Evolutionary conservation across 1,140 invertebrate species (phyloP).

Genomic region (Prorops nasuta): DNA sequence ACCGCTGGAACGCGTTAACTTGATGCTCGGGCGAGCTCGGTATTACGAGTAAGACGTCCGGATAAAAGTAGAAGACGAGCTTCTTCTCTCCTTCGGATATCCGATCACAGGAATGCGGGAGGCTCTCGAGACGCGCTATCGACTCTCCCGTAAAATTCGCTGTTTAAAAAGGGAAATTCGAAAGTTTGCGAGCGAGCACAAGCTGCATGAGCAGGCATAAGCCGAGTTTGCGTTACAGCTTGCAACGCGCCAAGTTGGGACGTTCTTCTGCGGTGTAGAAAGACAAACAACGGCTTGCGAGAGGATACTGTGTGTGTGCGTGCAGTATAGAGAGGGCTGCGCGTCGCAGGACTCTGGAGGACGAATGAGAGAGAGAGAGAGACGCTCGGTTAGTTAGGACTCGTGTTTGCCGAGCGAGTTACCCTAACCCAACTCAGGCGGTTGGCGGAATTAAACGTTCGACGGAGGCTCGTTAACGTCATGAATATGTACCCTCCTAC

Average conservation of each 20-base stretch:
- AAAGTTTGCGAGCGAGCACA: no score
- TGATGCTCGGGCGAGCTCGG: slow-evolving; percentile 18
- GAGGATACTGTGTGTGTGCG: not conserved
- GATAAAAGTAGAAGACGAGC: slow-evolving; percentile 24
- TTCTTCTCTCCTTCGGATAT: slow-evolving; percentile 35
- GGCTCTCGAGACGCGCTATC: slow-evolving; percentile 6
- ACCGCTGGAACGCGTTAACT: slow-evolving; percentile 38
- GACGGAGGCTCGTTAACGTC: slow-evolving; percentile 58
- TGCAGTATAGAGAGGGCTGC: slow-evolving; percentile 5
- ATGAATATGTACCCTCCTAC: slow-evolving; percentile 59
- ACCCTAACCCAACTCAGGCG: slow-evolving; percentile 54
- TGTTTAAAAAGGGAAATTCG: no score
- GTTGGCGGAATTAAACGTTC: slow-evolving; percentile 60
- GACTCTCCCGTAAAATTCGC: slow-evolving; percentile 9
- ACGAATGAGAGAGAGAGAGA: slow-evolving; percentile 31
- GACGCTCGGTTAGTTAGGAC: slow-evolving; percentile 57
- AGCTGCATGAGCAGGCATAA: no score
- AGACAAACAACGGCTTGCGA: slow-evolving; percentile 46
- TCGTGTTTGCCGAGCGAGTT: slow-evolving; percentile 58
- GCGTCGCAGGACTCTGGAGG: slow-evolving; percentile 10
- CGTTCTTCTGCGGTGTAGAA: slow-evolving; percentile 44
- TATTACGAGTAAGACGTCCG: slow-evolving; percentile 39
- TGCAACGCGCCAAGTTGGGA: slow-evolving; percentile 10
- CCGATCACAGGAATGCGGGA: slow-evolving; percentile 34
- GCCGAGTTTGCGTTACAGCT: no score